Evolutionary conservation across 2,797 vertebrate genomes (phyloP).

Genomic region (Merluccius polli): DNA sequence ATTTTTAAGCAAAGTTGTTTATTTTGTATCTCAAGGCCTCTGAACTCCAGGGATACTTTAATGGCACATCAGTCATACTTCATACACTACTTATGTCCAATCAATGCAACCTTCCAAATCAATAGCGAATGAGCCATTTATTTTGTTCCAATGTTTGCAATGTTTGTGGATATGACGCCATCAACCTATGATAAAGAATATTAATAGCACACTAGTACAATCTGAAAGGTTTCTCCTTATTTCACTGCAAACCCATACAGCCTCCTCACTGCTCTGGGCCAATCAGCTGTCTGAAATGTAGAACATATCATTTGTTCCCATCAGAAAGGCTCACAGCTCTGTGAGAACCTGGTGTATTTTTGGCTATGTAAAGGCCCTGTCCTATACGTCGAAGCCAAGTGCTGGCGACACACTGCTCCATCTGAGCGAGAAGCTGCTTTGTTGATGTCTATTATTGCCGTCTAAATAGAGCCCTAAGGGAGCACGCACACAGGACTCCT

Average conservation of each 20-base stretch:
- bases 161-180: not conserved
- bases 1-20: not conserved
- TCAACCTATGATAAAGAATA: not conserved
- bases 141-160: not conserved
- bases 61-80: not conserved
- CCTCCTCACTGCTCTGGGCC: not conserved
- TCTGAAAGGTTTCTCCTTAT: not conserved
- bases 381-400: not conserved
- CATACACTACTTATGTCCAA: not conserved
- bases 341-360: not conserved
- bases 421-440: conserved; percentile 12
- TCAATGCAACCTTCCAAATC: not conserved
- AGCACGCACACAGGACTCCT: not conserved
- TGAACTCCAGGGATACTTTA: not conserved
- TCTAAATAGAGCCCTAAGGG: conserved; percentile 17
- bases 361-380: not conserved
- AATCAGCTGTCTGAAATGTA: too few species aligned
- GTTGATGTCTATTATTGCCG: not conserved
- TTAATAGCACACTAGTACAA: not conserved
- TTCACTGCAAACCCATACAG: not conserved
- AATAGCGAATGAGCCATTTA: not conserved
- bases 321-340: not conserved
- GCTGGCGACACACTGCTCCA: conserved; percentile 1
- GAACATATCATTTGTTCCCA: too few species aligned
- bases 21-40: not conserved